These are phyloP conservation scores for Cynoglossus semilaevis DNA, from an alignment of 2,113 vertebrate species.

Conservation along the genomic window DNA sequence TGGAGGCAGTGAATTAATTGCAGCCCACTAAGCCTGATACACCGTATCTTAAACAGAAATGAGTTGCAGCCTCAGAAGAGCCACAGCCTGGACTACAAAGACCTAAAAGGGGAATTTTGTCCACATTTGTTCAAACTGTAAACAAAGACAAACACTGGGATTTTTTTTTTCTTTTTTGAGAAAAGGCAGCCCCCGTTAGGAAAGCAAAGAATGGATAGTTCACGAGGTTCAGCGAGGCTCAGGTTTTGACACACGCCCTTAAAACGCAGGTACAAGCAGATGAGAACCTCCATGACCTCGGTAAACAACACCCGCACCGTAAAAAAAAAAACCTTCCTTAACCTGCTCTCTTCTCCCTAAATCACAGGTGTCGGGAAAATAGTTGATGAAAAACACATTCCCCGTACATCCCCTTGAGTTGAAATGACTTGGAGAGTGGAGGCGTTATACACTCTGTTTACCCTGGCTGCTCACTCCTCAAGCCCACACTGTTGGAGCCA, in stretches of 20 bases:
- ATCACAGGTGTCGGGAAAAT: slow-evolving; percentile 37
- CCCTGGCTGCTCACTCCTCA: slow-evolving; percentile 57
- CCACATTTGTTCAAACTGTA: slow-evolving; percentile 33
- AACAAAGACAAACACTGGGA: slow-evolving; percentile 53
- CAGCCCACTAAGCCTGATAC: slow-evolving; percentile 73
- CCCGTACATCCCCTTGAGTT: slow-evolving; percentile 42
- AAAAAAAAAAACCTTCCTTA: slow-evolving; percentile 33
- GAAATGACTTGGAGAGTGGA: slow-evolving; percentile 67
- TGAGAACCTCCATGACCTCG: slow-evolving; percentile 11
- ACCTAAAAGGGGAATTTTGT: slow-evolving; percentile 42
- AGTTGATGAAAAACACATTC: slow-evolving; percentile 55
- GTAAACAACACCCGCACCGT: slow-evolving; percentile 31
- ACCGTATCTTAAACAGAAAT: slow-evolving; percentile 68
- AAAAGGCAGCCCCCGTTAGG: slow-evolving; percentile 7
- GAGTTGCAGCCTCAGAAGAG: slow-evolving; percentile 47
- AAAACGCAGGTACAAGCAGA: slow-evolving; percentile 25
- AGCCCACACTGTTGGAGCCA: slow-evolving; percentile 66
- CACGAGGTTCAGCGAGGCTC: slow-evolving; percentile 18
- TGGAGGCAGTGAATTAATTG: slow-evolving; percentile 78
- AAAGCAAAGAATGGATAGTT: slow-evolving; percentile 22
- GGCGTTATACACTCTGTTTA: slow-evolving; percentile 64
- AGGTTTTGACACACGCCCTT: slow-evolving; percentile 9
- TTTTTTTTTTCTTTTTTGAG: slow-evolving; percentile 17
- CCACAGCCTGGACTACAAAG: slow-evolving; percentile 22
- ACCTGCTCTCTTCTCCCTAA: slow-evolving; percentile 20